phyloP scores from a whole-genome alignment of 2,888 invertebrate genomes.

The Pristionchus mayeri region DNA sequence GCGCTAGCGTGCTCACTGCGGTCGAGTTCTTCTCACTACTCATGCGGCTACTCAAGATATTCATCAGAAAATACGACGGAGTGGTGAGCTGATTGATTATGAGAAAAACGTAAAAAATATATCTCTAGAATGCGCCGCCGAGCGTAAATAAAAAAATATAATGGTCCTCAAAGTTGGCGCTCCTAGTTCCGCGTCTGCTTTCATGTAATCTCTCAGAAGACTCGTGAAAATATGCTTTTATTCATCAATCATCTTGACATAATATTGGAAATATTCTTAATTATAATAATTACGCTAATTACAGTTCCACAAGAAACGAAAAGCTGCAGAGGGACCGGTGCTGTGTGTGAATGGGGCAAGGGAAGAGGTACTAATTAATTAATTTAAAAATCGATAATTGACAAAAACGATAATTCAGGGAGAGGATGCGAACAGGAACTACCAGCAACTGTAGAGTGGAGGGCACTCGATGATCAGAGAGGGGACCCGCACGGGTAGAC shows the following conservation, averaged over 20 bases:
- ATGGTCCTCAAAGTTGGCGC: too few relatives aligned
- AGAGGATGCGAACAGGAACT: slow-evolving; percentile 21
- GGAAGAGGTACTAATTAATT: neutral
- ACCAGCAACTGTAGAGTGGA: slow-evolving; percentile 34
- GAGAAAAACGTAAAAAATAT: too few relatives aligned
- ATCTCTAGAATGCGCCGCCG: too few relatives aligned
- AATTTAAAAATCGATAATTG: too few relatives aligned
- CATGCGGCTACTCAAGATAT: slow-evolving; percentile 14
- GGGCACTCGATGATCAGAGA: neutral
- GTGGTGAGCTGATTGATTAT: slow-evolving; percentile 21
- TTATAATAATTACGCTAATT: neutral
- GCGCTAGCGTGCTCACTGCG: slow-evolving; percentile 36
- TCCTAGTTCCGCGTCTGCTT: neutral
- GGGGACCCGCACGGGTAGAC: neutral
- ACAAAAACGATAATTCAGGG: too few relatives aligned
- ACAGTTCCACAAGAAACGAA: slow-evolving; percentile 28
- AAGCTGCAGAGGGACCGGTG: slow-evolving; percentile 9
- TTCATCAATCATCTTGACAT: neutral
- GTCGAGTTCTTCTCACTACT: slow-evolving; percentile 35
- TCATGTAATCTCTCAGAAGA: too few relatives aligned
- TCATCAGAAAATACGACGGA: slow-evolving; percentile 14
- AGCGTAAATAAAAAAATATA: too few relatives aligned
- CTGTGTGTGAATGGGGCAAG: neutral
- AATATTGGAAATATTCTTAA: neutral
- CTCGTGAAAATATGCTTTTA: neutral